Evolutionary conservation across 2,797 vertebrate genomes (phyloP), one percentile per base, ranked within the genome.

Genomic region (Enteromius thamalakanensis): DNA sequence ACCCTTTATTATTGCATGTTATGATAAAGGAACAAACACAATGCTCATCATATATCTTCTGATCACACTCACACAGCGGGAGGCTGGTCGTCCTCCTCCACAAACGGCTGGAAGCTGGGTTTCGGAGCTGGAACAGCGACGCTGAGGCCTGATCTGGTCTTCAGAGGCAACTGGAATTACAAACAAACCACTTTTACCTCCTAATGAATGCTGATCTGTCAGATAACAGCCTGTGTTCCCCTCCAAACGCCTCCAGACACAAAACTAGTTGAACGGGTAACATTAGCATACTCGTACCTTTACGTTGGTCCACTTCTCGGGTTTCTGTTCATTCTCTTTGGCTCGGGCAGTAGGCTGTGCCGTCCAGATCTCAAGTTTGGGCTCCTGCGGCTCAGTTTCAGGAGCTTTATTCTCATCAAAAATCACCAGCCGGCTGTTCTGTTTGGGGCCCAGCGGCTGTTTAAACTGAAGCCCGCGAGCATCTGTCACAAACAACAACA

Each of bases 41-140:
- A 60, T 0, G 34, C 67, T 37, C n/a, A 4, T 21, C n/a, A 29
- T 10, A 0, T 0, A 78, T 76, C 45, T 34, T 14, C n/a, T 51
- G 23, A 15, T 40, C 58, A 23, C 29, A 96, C 98, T 96, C 91
- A 99, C 98, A 97, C 96, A 65, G 93, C 91, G 78, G 96, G 96
- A 17, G 94, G 96, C 81, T 95, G 93, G 86, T 95, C 95, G 8
- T 93, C 92, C 87, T 99, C 97, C 26, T 99, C 98, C 83, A 98
- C 97, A 81, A 97, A 99, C 0, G 97, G 97, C 32, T 95, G 96
- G 90, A 99, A 99, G 58, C 83, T 93, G n/a, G 94, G 92, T 90
- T 93, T 94, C 3, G 90, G 87, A 47, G 91, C 91, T 0, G 94
- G 93, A 80, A 90, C 85, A 83, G 90, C 92, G 9, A 94, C 62